Evolutionary conservation across 2,888 invertebrate species (phyloP).

Genomic region (Lochmaea capreae): DNA sequence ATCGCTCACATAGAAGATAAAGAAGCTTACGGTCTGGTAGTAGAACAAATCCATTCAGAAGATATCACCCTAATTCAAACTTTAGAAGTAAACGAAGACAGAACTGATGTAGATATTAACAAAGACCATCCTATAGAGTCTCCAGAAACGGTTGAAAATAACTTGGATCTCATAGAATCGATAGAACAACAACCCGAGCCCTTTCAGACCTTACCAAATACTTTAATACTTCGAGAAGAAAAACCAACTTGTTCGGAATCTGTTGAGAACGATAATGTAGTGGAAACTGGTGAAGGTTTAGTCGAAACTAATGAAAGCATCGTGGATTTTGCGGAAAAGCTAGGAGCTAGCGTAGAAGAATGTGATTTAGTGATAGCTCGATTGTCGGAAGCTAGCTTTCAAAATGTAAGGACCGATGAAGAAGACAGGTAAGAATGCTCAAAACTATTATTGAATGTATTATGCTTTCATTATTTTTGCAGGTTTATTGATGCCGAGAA

Average conservation of each 20-base stretch:
- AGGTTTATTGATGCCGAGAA: conserved; percentile 84
- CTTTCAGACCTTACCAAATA: conserved; percentile 61
- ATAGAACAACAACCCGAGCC: conserved; percentile 35
- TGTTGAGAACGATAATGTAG: conserved; percentile 51
- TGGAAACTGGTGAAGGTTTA: conserved; percentile 35
- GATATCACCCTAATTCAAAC: conserved; percentile 28
- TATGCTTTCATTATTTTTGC: neutral
- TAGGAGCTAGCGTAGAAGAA: conserved; percentile 64
- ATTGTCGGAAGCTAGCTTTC: conserved; percentile 36
- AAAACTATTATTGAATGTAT: too few relatives aligned
- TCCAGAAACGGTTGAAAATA: conserved; percentile 16
- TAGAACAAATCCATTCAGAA: conserved; percentile 36
- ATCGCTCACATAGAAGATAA: conserved; percentile 37
- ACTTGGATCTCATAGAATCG: conserved; percentile 4
- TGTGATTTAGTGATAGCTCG: conserved; percentile 61
- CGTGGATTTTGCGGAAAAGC: conserved; percentile 60
- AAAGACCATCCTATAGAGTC: conserved; percentile 28
- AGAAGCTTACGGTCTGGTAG: conserved; percentile 32
- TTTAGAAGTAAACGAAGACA: conserved; percentile 24
- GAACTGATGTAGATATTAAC: conserved; percentile 15
- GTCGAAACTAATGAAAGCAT: conserved; percentile 32
- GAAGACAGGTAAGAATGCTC: conserved; percentile 65
- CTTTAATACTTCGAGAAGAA: conserved; percentile 62
- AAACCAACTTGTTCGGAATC: conserved; percentile 59
- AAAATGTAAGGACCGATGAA: conserved; percentile 55